These are phyloP conservation scores for Tachina grossa DNA, from an alignment of 2,888 invertebrate genomes.

Conservation along the genomic window DNA sequence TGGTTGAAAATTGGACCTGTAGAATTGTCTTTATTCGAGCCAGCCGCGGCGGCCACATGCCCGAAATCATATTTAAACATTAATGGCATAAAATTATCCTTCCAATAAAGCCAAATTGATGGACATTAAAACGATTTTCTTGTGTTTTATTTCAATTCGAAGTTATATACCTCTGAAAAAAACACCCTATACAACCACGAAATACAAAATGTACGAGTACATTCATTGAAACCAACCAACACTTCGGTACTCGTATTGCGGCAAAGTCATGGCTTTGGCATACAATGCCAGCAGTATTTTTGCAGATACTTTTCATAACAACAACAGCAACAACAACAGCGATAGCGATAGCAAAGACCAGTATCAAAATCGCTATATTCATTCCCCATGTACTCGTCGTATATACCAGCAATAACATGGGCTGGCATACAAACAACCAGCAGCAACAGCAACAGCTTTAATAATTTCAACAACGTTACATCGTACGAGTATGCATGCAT, in stretches of 20 bases:
- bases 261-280: conserved; percentile 69
- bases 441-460: neutral
- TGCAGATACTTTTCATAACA: conserved; percentile 43
- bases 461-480: too few species aligned
- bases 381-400: conserved; percentile 2
- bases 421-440: neutral
- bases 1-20: too few species aligned
- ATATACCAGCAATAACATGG: conserved; percentile 20
- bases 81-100: too few species aligned
- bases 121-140: too few species aligned
- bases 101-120: too few species aligned
- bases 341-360: neutral
- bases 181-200: neutral
- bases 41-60: too few species aligned
- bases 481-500: too few species aligned
- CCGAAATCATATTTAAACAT: too few species aligned
- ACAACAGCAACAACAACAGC: conserved; percentile 7
- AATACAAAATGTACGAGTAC: neutral
- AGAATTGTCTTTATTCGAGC: too few species aligned
- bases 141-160: too few species aligned
- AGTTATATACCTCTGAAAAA: too few species aligned
- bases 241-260: conserved; percentile 50
- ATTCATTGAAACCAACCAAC: conserved; percentile 15
- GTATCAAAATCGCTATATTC: conserved; percentile 11
- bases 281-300: conserved; percentile 59